Conservation (phyloP, 2,888 invertebrate genomes). For the Nomada goodeniana region DNA sequence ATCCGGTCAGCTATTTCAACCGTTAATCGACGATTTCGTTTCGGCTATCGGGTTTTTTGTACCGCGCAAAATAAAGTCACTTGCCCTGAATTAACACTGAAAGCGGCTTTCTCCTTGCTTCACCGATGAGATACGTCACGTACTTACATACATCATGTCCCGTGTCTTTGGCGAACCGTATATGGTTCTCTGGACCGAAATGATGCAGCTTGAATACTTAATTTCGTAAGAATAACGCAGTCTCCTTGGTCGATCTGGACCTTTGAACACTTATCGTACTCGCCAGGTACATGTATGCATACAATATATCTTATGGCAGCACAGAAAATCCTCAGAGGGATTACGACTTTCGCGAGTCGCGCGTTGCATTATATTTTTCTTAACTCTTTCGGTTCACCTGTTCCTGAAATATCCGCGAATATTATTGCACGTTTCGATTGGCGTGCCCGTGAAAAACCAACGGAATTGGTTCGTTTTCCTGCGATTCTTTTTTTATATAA, state of each 20-base stretch:
- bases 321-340: slow-evolving; percentile 5
- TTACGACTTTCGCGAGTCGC: slow-evolving; percentile 11
- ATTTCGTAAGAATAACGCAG: slow-evolving; percentile 49
- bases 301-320: background rate
- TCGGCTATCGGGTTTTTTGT: slow-evolving; percentile 19
- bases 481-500: no score
- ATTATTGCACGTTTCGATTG: background rate
- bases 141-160: slow-evolving; percentile 26
- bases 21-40: slow-evolving; percentile 3
- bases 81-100: slow-evolving; percentile 52
- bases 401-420: slow-evolving; percentile 17
- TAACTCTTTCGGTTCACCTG: background rate
- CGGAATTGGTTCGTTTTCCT: no score
- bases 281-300: no score
- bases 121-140: slow-evolving; percentile 25
- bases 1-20: background rate
- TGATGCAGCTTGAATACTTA: slow-evolving; percentile 54
- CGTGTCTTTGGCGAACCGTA: slow-evolving; percentile 45
- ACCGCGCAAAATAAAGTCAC: slow-evolving; percentile 29
- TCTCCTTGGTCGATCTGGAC: background rate
- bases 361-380: background rate
- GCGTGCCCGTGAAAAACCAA: background rate
- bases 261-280: slow-evolving; percentile 8
- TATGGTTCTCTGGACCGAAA: slow-evolving; percentile 45
- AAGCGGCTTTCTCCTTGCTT: slow-evolving; percentile 54